Evolutionary conservation across 2,888 invertebrate genomes (phyloP).

Genomic region (Rhingia rostrata): DNA sequence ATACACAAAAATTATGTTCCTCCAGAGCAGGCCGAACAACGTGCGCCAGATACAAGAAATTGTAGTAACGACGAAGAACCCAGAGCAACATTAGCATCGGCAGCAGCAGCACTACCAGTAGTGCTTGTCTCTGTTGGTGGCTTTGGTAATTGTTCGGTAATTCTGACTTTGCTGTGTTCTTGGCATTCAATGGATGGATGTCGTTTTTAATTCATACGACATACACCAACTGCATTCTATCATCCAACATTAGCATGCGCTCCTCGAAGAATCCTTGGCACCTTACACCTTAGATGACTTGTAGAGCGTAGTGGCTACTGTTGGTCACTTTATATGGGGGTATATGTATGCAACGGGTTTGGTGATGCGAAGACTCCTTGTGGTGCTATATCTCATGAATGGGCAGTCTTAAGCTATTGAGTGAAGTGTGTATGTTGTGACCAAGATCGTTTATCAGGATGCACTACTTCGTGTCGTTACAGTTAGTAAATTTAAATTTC

Average conservation of each 20-base stretch:
- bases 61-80: constrained; percentile 56
- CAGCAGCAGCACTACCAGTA: constrained; percentile 28
- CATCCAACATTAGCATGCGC: constrained; percentile 40
- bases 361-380: constrained; percentile 2
- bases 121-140: constrained; percentile 62
- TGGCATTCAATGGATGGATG: constrained; percentile 37
- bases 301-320: constrained; percentile 30
- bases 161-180: constrained; percentile 43
- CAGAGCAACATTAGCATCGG: constrained; percentile 41
- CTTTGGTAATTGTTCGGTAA: constrained; percentile 69
- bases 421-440: constrained; percentile 17
- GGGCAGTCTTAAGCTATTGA: background rate
- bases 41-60: constrained; percentile 73
- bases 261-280: constrained; percentile 46
- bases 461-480: constrained; percentile 32
- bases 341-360: background rate
- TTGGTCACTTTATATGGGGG: constrained; percentile 40
- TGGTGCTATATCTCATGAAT: background rate
- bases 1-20: constrained; percentile 39
- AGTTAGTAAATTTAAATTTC: constrained; percentile 56
- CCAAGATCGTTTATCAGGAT: constrained; percentile 40
- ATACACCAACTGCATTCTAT: constrained; percentile 40
- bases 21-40: constrained; percentile 32
- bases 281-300: constrained; percentile 27
- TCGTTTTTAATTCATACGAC: constrained; percentile 52